phyloP scores from a whole-genome alignment of 1,140 invertebrate species.

The Ephestia elutella region DNA sequence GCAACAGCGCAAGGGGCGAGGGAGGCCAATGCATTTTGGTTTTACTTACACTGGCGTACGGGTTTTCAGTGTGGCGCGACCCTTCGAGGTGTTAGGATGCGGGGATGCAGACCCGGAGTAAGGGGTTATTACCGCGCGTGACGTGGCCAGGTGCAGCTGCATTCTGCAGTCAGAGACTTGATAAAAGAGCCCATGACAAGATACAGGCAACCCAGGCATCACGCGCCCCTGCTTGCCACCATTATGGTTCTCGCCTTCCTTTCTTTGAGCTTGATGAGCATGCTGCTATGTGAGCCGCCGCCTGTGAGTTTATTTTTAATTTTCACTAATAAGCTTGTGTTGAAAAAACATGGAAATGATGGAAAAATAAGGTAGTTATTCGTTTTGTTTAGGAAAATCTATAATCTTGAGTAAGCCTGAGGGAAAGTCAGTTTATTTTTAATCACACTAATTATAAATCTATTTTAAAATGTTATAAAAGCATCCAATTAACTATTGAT shows the following conservation, averaged over 20 bases:
- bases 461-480: too few relatives aligned
- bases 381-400: too few relatives aligned
- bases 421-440: too few relatives aligned
- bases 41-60: background rate
- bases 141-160: slow-evolving; percentile 30
- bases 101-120: slow-evolving; percentile 15
- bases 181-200: slow-evolving; percentile 37
- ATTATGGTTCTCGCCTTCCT: slow-evolving; percentile 50
- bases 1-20: background rate
- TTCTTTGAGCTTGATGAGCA: slow-evolving; percentile 37
- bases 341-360: too few relatives aligned
- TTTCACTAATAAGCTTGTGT: background rate
- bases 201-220: slow-evolving; percentile 6
- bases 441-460: too few relatives aligned
- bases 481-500: too few relatives aligned
- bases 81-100: slow-evolving; percentile 26
- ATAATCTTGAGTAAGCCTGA: too few relatives aligned
- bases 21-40: background rate
- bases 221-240: slow-evolving; percentile 28
- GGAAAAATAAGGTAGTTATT: too few relatives aligned
- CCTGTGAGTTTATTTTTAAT: slow-evolving; percentile 34
- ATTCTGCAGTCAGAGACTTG: slow-evolving; percentile 27
- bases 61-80: slow-evolving; percentile 23
- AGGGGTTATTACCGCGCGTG: slow-evolving; percentile 6
- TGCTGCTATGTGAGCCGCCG: slow-evolving; percentile 32